These are phyloP conservation scores for Dinomys branickii DNA, from an alignment of 2,113 vertebrate genomes.

Conservation along the genomic window DNA sequence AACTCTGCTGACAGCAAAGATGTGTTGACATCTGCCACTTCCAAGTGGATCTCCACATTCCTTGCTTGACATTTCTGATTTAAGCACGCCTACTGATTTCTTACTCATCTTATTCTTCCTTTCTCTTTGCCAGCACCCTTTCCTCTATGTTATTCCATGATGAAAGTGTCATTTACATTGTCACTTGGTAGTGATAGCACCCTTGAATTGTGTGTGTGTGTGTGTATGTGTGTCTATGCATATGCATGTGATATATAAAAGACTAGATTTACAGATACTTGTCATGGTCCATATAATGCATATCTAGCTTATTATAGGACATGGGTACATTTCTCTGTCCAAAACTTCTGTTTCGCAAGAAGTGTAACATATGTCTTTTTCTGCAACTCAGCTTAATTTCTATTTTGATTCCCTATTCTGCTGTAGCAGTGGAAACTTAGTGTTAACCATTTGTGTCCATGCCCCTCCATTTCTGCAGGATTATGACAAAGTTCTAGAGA, in stretches of 20 bases:
- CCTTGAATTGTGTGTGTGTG: neutral
- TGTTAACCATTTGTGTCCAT: slow-evolving; percentile 55
- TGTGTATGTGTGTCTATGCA: neutral
- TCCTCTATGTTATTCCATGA: neutral
- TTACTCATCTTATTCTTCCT: slow-evolving; percentile 45
- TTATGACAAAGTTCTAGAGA: neutral
- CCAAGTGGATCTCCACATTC: slow-evolving; percentile 40
- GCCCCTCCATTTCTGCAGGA: neutral
- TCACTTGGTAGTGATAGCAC: slow-evolving; percentile 12
- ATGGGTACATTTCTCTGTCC: slow-evolving; percentile 38
- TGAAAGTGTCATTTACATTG: slow-evolving; percentile 45
- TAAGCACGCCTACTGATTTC: slow-evolving; percentile 66
- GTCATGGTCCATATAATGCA: neutral
- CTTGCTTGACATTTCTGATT: slow-evolving; percentile 62
- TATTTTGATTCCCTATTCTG: slow-evolving; percentile 52
- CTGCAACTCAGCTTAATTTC: slow-evolving; percentile 57
- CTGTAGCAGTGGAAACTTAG: slow-evolving; percentile 1
- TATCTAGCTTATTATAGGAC: neutral
- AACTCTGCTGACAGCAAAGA: neutral
- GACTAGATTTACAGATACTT: neutral
- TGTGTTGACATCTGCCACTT: neutral
- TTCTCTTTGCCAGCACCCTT: slow-evolving; percentile 34
- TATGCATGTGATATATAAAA: neutral
- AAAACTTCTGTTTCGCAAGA: slow-evolving; percentile 62
- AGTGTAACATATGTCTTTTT: slow-evolving; percentile 61